phyloP scores from a whole-genome alignment of 2,797 vertebrate species.

The Platalea minor region DNA sequence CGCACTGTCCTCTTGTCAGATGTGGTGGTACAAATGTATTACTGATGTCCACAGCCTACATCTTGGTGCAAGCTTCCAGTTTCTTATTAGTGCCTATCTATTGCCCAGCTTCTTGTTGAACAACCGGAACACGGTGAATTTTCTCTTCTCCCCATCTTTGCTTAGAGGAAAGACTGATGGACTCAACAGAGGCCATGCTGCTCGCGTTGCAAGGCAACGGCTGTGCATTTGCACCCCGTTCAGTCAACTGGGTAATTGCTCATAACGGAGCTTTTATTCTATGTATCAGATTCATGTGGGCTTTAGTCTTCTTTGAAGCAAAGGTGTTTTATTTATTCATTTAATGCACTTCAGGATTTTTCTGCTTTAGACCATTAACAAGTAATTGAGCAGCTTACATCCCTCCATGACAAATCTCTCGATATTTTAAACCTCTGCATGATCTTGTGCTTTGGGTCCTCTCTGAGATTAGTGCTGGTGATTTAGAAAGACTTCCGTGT shows the following conservation, averaged over 20 bases:
- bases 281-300: background rate
- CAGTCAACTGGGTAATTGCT: background rate
- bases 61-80: background rate
- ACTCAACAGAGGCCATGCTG: background rate
- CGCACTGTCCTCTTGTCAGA: background rate
- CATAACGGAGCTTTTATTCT: background rate
- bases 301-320: background rate
- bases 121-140: background rate
- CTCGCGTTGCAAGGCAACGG: background rate
- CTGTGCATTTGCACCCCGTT: background rate
- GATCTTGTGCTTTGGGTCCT: background rate
- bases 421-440: background rate
- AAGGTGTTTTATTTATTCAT: background rate
- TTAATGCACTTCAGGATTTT: background rate
- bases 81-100: background rate
- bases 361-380: background rate
- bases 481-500: background rate
- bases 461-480: background rate
- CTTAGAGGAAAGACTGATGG: background rate
- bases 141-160: background rate
- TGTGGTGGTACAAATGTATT: background rate
- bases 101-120: background rate
- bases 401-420: background rate
- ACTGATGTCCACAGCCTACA: background rate
- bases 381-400: background rate